These are phyloP conservation scores for Tokudaia tokunoshimensis DNA, from an alignment of 2,797 vertebrate genomes.

Conservation along the genomic window DNA sequence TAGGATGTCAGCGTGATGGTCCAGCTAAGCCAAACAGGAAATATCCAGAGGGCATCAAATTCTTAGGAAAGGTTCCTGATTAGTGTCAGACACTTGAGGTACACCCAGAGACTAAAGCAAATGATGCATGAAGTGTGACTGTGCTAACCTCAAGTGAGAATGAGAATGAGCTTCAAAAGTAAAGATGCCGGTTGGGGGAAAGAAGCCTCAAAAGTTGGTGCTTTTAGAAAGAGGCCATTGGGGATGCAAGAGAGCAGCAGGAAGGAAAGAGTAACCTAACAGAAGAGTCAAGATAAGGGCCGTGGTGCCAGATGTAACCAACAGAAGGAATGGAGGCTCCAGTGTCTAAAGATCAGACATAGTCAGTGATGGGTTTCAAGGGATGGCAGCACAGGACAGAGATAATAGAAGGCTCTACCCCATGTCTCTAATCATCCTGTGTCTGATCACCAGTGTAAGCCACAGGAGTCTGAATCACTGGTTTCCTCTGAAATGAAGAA, in stretches of 20 bases:
- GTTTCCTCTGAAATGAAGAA: neutral
- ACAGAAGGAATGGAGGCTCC: neutral
- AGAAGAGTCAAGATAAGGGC: neutral
- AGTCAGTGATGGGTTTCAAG: too few relatives aligned
- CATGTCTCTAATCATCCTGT: accelerated
- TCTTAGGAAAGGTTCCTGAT: neutral
- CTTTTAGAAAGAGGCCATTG: neutral
- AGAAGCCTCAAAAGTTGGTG: neutral
- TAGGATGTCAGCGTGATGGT: neutral
- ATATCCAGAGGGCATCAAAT: neutral
- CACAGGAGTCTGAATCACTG: neutral
- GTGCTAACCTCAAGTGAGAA: neutral
- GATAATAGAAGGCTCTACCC: neutral
- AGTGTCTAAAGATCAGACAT: neutral
- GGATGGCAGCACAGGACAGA: neutral
- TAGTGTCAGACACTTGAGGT: neutral
- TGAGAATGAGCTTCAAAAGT: neutral
- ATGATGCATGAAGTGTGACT: neutral
- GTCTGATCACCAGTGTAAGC: neutral
- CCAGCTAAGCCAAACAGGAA: neutral
- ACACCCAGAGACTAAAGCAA: neutral
- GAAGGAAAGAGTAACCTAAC: neutral
- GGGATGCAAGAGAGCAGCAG: neutral
- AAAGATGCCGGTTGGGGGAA: neutral
- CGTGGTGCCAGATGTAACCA: neutral